Percentiles rank a stretch among this genome's conserved stretches.
Conservation (phyloP, 2,113 vertebrate genomes). For the Puffinus mauretanicus region DNA sequence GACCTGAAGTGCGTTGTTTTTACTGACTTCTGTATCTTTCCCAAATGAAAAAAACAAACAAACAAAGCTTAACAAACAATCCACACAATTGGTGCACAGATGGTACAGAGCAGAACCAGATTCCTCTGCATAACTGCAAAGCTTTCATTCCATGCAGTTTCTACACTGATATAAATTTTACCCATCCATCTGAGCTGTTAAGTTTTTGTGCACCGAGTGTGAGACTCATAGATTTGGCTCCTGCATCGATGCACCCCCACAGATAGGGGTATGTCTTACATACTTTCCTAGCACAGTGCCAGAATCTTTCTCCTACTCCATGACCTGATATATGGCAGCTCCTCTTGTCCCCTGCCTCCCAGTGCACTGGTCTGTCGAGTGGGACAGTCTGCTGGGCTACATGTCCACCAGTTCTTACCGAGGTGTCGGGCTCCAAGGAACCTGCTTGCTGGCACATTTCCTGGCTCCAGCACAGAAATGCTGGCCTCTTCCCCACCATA, state of each 20-base stretch:
- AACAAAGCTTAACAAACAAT: constrained; percentile 53
- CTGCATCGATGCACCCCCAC: constrained; percentile 34
- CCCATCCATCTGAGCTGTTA: constrained; percentile 68
- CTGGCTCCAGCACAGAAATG: not conserved
- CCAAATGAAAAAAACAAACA: not conserved
- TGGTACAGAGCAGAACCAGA: constrained; percentile 55
- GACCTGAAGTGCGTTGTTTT: not conserved
- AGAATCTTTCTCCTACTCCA: constrained; percentile 18
- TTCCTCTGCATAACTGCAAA: constrained; percentile 55
- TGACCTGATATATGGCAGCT: constrained; percentile 25
- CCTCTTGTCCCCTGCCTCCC: not conserved
- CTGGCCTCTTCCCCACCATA: not conserved
- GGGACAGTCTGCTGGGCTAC: not conserved
- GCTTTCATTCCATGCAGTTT: constrained; percentile 44
- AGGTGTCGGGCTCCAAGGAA: not conserved
- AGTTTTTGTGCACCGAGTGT: constrained; percentile 40
- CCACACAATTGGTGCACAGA: constrained; percentile 55
- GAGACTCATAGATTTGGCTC: constrained; percentile 67
- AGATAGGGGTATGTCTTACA: constrained; percentile 42
- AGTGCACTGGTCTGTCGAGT: not conserved
- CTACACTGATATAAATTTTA: constrained; percentile 39
- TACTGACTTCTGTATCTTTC: constrained; percentile 14
- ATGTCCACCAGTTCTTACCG: not conserved
- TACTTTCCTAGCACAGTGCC: constrained; percentile 20
- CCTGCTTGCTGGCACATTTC: not conserved